Evolutionary conservation across 2,888 invertebrate species (phyloP).

Genomic region (Apotomis betuletana): DNA sequence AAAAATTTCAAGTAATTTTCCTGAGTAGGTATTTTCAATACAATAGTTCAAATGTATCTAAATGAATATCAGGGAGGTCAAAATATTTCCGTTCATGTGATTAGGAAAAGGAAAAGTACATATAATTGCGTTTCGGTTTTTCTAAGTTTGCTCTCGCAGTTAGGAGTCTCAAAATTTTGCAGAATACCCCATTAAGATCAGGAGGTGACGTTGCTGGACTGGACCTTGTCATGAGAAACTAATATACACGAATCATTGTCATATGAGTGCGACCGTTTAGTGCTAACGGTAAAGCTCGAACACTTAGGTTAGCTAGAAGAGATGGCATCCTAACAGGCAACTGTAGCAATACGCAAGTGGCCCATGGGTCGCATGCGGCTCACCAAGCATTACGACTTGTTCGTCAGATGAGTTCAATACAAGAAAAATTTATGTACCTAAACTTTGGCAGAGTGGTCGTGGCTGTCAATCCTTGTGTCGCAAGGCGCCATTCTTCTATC

Average conservation of each 20-base stretch:
- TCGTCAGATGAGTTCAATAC: too few relatives aligned
- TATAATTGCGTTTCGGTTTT: neutral
- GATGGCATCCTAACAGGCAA: too few relatives aligned
- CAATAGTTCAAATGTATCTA: neutral
- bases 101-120: neutral
- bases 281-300: neutral
- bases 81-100: neutral
- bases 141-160: slow-evolving; percentile 20
- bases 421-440: too few relatives aligned
- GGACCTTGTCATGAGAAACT: slow-evolving; percentile 11
- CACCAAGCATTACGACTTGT: too few relatives aligned
- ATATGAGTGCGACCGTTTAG: slow-evolving; percentile 6
- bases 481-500: too few relatives aligned
- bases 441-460: too few relatives aligned
- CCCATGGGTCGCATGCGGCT: too few relatives aligned
- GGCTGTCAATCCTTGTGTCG: too few relatives aligned
- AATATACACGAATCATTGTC: slow-evolving; percentile 30
- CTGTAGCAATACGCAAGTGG: too few relatives aligned
- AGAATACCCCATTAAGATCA: slow-evolving; percentile 7
- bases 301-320: neutral
- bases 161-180: neutral
- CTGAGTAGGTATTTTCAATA: too few relatives aligned
- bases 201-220: slow-evolving; percentile 17
- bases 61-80: neutral
- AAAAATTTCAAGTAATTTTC: neutral